Base-by-base conservation (phyloP, 2,888 invertebrate species). In the Drosophila paramelanica region DNA sequence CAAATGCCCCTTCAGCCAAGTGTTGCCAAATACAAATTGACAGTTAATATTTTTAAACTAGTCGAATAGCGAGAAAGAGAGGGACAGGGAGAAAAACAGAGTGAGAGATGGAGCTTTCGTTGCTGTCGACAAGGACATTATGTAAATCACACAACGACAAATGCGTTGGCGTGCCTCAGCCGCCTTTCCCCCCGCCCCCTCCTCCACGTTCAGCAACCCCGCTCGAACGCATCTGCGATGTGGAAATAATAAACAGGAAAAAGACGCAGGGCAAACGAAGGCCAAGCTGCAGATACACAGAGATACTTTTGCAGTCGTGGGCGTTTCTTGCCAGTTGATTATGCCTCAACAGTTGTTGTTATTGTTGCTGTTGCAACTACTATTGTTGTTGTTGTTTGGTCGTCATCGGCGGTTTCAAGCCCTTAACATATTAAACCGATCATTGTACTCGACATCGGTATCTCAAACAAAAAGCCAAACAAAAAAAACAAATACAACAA, bases 371-470 rank as follows among this genome's bases (percentile, higher is more conserved):
- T 33, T 41, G 53, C 45, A 42, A 41, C 39, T 52, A 46, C 25
- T 45, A 43, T 36, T 45, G 55, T 27, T 36, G 55, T n/a, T 14
- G 60, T 46, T 41, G 60, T 43, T 61, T 58, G 39, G 49, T 65
- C 61, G 31, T 57, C 65, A 60, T 61, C 59, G 58, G 51, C 49
- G 31, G 36, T 47, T 55, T 50, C 53, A 52, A 52, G 65, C 52
- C 57, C 67, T 50, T 91, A 90, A 91, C 87, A 91, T 91, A 91
- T 91, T 91, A 91, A 91, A 91, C 83, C 88, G 90, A 91, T 91
- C 89, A 91, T 91, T 91, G 90, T 89, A 85, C 81, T 86, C 81
- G 91, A 91, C 91, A 86, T 83, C 71, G 88, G 52, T 58, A 60
- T 78, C 64, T 67, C 68, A 53, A 51, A 68, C 75, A 81, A 71